Evolutionary conservation across 2,888 invertebrate species (phyloP).

Genomic region (Luperina nickerlii): DNA sequence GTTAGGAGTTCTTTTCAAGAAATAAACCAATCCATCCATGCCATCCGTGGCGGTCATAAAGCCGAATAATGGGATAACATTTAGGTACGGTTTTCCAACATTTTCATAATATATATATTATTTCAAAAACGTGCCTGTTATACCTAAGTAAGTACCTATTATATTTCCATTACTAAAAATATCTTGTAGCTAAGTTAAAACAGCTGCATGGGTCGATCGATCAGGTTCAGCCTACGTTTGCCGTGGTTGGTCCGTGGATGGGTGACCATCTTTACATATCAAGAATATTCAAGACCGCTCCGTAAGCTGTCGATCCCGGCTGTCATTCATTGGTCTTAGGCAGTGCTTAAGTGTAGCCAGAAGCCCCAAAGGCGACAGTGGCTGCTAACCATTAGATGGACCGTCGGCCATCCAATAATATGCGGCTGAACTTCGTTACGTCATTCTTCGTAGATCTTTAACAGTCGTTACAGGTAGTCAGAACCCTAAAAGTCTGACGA

Average conservation of each 20-base stretch:
- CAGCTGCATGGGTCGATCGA: neutral
- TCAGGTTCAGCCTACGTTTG: neutral
- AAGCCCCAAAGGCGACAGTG: no score
- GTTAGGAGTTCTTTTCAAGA: neutral
- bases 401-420: no score
- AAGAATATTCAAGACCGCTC: no score
- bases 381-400: no score
- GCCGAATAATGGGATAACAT: neutral
- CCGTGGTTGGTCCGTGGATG: neutral
- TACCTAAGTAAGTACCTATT: neutral
- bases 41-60: neutral
- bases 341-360: no score
- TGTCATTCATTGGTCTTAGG: no score
- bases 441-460: no score
- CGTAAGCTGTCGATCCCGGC: no score
- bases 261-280: neutral
- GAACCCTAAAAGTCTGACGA: no score
- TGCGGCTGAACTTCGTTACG: no score
- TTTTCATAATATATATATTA: neutral
- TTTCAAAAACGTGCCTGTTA: neutral
- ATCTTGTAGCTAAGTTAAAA: neutral
- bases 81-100: neutral
- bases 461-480: no score
- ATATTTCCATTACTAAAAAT: neutral
- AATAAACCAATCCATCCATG: neutral